Conservation (phyloP, 2,888 invertebrate species). For the Dicyrtomina minuta region DNA sequence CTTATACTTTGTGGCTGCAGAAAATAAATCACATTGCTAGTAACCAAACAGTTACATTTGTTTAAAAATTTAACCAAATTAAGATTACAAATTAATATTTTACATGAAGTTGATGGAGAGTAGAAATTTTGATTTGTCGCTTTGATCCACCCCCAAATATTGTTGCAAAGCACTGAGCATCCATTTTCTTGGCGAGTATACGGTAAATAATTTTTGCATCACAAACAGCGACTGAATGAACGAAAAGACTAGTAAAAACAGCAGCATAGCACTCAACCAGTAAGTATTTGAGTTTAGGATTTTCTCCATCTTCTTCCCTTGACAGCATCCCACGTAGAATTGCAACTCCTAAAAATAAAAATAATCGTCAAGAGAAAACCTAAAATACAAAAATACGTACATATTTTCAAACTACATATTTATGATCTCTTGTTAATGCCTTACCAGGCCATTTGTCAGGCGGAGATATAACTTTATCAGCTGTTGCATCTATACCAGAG, state of each 20-base stretch:
- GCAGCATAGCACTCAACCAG: constrained; percentile 91
- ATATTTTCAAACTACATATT: not conserved
- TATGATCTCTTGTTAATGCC: no score
- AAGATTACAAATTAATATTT: constrained; percentile 19
- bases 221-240: constrained; percentile 88
- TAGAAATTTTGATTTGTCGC: constrained; percentile 77
- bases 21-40: not conserved
- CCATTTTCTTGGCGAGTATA: constrained; percentile 78
- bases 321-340: constrained; percentile 85
- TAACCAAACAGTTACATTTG: not conserved
- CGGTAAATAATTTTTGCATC: constrained; percentile 90
- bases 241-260: constrained; percentile 85
- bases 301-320: constrained; percentile 90
- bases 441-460: constrained; percentile 83
- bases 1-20: constrained; percentile 50
- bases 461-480: constrained; percentile 68
- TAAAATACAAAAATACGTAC: not conserved
- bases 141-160: constrained; percentile 90
- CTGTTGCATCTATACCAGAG: constrained; percentile 63
- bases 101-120: constrained; percentile 57
- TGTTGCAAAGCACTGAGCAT: constrained; percentile 74
- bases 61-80: not conserved
- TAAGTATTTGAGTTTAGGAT: constrained; percentile 86
- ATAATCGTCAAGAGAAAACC: no score
- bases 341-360: constrained; percentile 71